Evolutionary conservation across 2,113 vertebrate genomes (phyloP), one percentile per base, ranked within the genome.

Genomic region (Cyanocitta stelleri): DNA sequence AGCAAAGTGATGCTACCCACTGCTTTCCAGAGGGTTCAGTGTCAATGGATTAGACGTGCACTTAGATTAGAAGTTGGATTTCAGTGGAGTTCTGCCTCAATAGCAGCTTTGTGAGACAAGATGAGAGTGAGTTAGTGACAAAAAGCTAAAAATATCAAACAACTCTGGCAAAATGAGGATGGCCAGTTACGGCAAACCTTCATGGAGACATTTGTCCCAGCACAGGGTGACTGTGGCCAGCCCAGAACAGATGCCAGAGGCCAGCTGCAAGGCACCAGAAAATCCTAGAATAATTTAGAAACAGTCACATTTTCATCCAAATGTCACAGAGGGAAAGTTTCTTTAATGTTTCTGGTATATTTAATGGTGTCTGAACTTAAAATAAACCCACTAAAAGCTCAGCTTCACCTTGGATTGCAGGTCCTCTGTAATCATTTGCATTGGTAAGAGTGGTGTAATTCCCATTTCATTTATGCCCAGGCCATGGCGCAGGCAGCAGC

Each of bases 291-390:
- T 62, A 8, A 19, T 55, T 76, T 43, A 16, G 26, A 69, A 90
- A 49, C 58, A 46, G 58, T 54, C 64, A 7, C 49, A 11, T 78
- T 92, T 84, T 82, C 83, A 72, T 75, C 87, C 56, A 64, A 61
- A 26, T 61, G 77, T 62, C 84, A 85, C 66, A 3, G 32, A 91
- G 51, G 43, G 59, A 58, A 95, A 85, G 54, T 49, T 82, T 63
- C 73, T 90, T 91, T 89, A 26, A 12, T 85, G 69, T 72, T 87
- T 91, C 91, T 89, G 78, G 85, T 73, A 6, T 54, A 67, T 82
- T 82, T 91, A 82, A 94, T 82, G 66, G 80, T 67, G 39, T 51
- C 77, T 91, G 80, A 87, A 74, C 73, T 95, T 91, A 92, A 94
- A 97, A 94, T 94, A 95, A 92, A 89, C 81, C 76, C 48, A 7